A percentile compares a stretch with the other conserved stretches of the same genome.
Evolutionary conservation across 2,888 invertebrate species (phyloP).

Genomic region (Eumerus sabulonum): DNA sequence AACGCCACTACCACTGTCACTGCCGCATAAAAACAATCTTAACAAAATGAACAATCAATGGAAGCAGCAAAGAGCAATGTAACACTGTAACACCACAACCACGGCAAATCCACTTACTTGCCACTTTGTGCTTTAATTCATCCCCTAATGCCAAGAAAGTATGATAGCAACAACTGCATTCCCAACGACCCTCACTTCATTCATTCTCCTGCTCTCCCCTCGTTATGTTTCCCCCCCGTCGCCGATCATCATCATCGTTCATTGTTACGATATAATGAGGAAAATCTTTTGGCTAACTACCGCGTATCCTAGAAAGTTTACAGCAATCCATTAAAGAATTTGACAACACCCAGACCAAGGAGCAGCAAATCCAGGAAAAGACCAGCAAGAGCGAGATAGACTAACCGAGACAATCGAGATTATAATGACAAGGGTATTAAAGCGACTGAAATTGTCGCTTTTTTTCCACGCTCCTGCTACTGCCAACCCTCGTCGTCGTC

Average conservation of each 20-base stretch:
- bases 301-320: conserved; percentile 65
- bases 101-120: conserved; percentile 50
- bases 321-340: conserved; percentile 63
- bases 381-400: background rate
- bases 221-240: conserved; percentile 15
- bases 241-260: conserved; percentile 38
- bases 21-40: conserved; percentile 6
- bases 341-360: conserved; percentile 39
- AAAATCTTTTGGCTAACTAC: conserved; percentile 68
- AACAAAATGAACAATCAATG: conserved; percentile 50
- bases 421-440: conserved; percentile 69
- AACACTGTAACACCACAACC: no score
- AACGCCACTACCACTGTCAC: conserved; percentile 14
- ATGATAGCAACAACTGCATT: conserved; percentile 14
- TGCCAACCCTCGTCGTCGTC: conserved; percentile 24
- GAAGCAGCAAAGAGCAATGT: conserved; percentile 32
- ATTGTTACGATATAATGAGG: conserved; percentile 66
- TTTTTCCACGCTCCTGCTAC: conserved; percentile 34
- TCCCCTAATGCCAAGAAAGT: conserved; percentile 56
- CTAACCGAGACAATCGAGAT: conserved; percentile 59
- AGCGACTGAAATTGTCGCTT: conserved; percentile 66
- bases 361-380: background rate
- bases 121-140: conserved; percentile 67
- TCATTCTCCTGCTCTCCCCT: background rate
- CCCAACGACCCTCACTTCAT: conserved; percentile 30